A percentile compares a stretch with the other conserved stretches of the same genome.
Conservation (phyloP, 2,888 invertebrate species). For the Odontothrips loti region DNA sequence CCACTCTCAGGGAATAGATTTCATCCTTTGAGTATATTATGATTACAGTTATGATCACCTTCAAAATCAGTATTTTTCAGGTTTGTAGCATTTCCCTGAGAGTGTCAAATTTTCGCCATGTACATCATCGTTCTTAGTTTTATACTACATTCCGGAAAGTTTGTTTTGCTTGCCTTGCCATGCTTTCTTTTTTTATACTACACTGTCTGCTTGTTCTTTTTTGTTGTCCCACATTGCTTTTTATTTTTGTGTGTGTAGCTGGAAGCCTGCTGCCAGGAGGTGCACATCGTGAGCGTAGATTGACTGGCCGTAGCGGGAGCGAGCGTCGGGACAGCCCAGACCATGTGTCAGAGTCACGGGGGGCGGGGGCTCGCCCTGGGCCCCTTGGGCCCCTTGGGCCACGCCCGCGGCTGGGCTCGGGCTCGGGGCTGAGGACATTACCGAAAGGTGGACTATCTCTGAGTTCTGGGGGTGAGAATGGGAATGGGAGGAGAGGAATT, state of each 20-base stretch:
- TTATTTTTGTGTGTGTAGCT: conserved; percentile 23
- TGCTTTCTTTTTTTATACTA: neutral
- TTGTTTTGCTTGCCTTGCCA: conserved; percentile 24
- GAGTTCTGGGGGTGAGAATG: neutral
- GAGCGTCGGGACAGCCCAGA: neutral
- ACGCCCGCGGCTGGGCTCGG: neutral
- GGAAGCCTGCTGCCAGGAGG: neutral
- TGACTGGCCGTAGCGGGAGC: neutral
- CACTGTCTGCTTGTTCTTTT: neutral
- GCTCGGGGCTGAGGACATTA: neutral
- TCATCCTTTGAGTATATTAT: neutral
- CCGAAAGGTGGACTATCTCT: neutral
- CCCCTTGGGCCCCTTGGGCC: too few relatives aligned
- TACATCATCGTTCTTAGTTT: conserved; percentile 31
- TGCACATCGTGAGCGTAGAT: neutral
- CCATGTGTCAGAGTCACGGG: neutral
- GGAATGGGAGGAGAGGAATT: neutral
- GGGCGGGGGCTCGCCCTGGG: neutral
- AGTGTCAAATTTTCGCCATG: too few relatives aligned
- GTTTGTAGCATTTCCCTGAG: too few relatives aligned
- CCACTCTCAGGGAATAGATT: neutral
- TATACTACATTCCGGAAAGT: neutral
- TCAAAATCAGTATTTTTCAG: neutral
- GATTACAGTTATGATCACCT: conserved; percentile 34
- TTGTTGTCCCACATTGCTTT: neutral